Base-by-base conservation (phyloP, 2,888 invertebrate species). In the Trichopoda pennipes region DNA sequence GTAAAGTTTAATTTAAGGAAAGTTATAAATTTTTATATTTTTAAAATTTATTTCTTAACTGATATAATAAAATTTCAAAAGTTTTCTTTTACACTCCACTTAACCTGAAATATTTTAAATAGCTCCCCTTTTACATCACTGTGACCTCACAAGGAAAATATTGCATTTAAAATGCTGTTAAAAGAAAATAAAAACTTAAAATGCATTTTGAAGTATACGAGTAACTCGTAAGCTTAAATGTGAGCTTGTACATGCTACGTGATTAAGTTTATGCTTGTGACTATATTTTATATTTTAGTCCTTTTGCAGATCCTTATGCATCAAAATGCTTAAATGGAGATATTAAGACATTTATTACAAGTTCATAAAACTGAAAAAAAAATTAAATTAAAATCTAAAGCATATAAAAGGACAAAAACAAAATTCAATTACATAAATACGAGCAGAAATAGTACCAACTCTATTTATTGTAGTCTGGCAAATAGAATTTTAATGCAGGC, bases 331-430 rank as follows among this genome's bases (percentile, higher is more conserved):
- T 72, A 81, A 81, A 76, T 81, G 76, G 55, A 81, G 66, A 76
- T 76, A 76, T 81, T 81, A 81, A 72, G 72, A 81, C 76, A 68
- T 77, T 81, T 72, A 77, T 81, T 81, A 81, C 70, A 72, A 72
- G 81, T 81, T 72, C 72, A 76, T 55, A 72, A 81, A 80, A 77
- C 72, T 81, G 76, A 76, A 72, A 73, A 81, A 76, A 72, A 73
- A 81, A 81, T 81, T 81, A 61, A 81, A 81, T 81, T 81, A 81
- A 77, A 77, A 77, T 68, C 68, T 80, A 42, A 23, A 76, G 58
- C 21, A 68, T 42, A 53, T 10, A 16, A 56, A 47, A 4, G n/a
- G 17, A 47, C 2, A 16, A 47, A 66, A 17, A 58, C 9, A 55
- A 32, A 61, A 64, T 70, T 77, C 63, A 63, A 77, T 77, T 77